Base-by-base conservation (phyloP, 2,113 vertebrate genomes). In the Callocephalon fimbriatum region DNA sequence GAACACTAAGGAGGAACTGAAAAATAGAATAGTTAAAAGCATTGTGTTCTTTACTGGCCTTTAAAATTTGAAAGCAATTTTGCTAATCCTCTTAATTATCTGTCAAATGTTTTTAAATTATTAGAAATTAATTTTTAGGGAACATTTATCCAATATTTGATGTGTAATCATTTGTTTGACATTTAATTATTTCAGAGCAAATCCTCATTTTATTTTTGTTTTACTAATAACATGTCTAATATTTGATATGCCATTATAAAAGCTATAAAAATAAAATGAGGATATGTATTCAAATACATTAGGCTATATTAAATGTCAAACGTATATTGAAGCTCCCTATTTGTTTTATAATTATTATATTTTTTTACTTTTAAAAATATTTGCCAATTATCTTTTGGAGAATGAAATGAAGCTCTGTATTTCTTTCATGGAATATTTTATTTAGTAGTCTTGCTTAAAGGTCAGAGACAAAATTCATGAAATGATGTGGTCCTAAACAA, bases 121-220 rank as follows among this genome's bases (percentile, higher is more conserved):
- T 88, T 90, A 83, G 85, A 86, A 96, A 92, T 86, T 58, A 94
- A 67, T 92, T 96, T 95, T 93, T 94, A 91, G 85, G 77, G 59
- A 77, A 15, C 32, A 94, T 83, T 93, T 37, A 76, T 91, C 88
- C 95, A 96, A 94, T 96, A 95, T 97, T 96, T 95, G 84, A 82
- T 76, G 37, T 74, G 56, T 70, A 96, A 80, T 90, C 67, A 67
- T 77, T 96, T 94, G 42, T 67, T 77, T 92, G 88, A 88, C 88
- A 80, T 93, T 79, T 95, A 95, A 96, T 97, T 96, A 94, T 88
- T 95, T 94, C 82, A 67, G 37, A 80, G 31, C 59, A 95, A 82
- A 86, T 92, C 75, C 72, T 86, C 29, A 86, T 95, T 96, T 95
- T 96, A 77, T 90, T 96, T 96, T 97, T 92, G 67, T 94, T 93